These are phyloP conservation scores for Exocentrus adspersus DNA, from an alignment of 2,888 invertebrate genomes.

Conservation along the genomic window DNA sequence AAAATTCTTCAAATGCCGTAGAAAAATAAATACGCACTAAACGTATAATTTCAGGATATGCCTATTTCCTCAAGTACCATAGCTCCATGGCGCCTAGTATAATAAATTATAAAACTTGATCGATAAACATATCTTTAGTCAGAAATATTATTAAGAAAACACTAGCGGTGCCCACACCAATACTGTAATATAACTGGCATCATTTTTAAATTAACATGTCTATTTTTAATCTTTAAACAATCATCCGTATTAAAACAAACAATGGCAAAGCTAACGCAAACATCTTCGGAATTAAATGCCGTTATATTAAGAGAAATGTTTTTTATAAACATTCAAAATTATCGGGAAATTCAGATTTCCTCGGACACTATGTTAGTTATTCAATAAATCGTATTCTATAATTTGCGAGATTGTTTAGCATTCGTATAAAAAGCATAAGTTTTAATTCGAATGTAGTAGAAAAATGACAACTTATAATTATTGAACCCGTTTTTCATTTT, in stretches of 20 bases:
- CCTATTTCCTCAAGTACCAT: neutral
- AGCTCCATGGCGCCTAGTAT: neutral
- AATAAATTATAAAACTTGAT: neutral
- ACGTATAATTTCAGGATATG: neutral
- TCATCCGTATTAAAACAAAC: neutral
- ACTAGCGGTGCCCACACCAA: neutral
- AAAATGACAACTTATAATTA: no score
- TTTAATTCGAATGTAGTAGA: no score
- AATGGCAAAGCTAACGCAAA: neutral
- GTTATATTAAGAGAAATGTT: neutral
- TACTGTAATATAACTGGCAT: neutral
- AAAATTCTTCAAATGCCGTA: no score
- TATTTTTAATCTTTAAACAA: constrained; percentile 6
- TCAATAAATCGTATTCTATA: no score
- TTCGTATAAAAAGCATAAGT: no score
- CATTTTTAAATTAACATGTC: neutral
- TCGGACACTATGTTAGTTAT: no score
- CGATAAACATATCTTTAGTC: neutral
- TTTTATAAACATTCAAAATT: neutral
- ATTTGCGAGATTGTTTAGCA: no score
- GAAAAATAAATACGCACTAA: no score
- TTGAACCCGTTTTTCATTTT: no score
- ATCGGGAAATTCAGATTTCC: no score
- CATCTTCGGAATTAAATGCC: neutral
- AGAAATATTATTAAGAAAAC: constrained; percentile 1